phyloP scores from a whole-genome alignment of 2,797 vertebrate genomes.

The Coracias cyanogaster region DNA sequence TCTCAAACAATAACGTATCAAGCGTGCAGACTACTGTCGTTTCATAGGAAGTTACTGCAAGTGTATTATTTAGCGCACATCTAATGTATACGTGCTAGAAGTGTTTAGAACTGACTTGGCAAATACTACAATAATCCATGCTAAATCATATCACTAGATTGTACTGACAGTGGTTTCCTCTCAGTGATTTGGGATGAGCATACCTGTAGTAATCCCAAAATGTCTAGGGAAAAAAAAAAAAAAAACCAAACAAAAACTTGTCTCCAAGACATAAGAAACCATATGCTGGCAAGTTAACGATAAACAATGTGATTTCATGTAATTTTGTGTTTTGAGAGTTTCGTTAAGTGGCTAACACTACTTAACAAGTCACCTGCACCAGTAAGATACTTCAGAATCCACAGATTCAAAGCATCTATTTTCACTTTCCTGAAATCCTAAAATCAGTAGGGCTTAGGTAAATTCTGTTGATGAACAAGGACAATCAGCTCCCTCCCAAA shows the following conservation, averaged over 20 bases:
- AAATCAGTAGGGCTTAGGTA: background rate
- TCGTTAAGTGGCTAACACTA: background rate
- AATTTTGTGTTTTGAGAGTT: background rate
- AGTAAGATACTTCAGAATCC: background rate
- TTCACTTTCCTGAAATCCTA: background rate
- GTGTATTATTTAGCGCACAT: background rate
- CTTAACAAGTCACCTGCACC: background rate
- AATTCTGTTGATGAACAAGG: background rate
- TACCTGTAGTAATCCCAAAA: background rate
- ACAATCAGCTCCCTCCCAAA: background rate
- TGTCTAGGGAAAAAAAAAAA: background rate
- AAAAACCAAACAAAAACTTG: too few relatives aligned
- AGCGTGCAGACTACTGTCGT: background rate
- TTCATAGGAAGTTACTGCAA: background rate
- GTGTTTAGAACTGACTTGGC: conserved; percentile 7
- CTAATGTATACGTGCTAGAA: background rate
- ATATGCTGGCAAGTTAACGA: background rate
- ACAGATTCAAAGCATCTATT: background rate
- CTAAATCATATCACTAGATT: background rate
- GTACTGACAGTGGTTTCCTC: background rate
- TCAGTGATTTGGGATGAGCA: background rate
- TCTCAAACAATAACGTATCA: background rate
- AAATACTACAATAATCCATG: background rate
- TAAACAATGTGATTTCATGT: background rate
- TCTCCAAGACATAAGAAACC: background rate